Conservation (phyloP, 1,140 invertebrate species). For the Drosophila virilis region DNA sequence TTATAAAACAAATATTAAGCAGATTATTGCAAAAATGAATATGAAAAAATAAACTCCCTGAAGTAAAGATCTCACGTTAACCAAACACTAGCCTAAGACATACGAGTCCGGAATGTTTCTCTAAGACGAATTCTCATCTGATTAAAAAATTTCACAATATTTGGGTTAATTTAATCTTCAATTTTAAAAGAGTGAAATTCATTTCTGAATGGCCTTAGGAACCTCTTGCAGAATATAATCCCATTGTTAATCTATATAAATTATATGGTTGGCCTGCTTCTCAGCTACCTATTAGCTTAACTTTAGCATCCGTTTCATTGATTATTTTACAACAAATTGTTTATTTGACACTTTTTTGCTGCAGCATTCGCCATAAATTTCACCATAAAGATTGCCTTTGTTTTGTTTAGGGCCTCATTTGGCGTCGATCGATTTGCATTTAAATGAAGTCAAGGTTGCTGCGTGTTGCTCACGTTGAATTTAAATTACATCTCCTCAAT, state of each 20-base stretch:
- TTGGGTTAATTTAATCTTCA: background rate
- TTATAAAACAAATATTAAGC: too few species aligned
- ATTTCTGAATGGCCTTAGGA: constrained; percentile 4
- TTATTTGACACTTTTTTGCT: constrained; percentile 12
- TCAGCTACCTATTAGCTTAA: constrained; percentile 20
- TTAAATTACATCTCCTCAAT: constrained; percentile 18
- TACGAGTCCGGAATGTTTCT: too few species aligned
- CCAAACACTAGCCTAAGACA: too few species aligned
- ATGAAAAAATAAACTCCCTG: too few species aligned
- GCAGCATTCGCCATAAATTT: constrained; percentile 39
- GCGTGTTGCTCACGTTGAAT: constrained; percentile 19
- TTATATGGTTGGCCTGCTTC: constrained; percentile 13
- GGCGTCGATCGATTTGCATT: constrained; percentile 61
- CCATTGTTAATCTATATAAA: constrained; percentile 3
- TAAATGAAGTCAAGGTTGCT: constrained; percentile 72
- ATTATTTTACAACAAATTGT: constrained; percentile 2
- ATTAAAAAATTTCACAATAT: background rate
- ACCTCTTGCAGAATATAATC: constrained; percentile 15
- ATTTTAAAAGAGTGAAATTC: constrained; percentile 44
- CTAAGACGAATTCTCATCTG: too few species aligned
- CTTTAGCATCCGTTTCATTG: constrained; percentile 14
- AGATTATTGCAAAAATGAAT: too few species aligned
- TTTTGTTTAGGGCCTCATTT: constrained; percentile 37
- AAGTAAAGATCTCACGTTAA: too few species aligned
- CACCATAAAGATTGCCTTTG: constrained; percentile 54